Conservation (phyloP, 2,113 vertebrate species). For the Salminus brasiliensis region DNA sequence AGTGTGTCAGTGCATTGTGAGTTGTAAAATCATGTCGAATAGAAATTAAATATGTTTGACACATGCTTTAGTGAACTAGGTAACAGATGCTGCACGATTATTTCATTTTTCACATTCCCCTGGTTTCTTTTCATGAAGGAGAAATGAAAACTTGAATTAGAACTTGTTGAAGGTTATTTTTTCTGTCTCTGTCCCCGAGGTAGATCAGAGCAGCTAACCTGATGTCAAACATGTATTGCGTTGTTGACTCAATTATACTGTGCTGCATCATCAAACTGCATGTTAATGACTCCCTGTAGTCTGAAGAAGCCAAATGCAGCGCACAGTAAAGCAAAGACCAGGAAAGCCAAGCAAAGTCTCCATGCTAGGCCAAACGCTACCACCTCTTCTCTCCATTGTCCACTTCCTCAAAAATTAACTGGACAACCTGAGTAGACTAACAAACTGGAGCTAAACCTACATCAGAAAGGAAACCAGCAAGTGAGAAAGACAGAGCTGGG, state of each 20-base stretch:
- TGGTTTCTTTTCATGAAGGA: background rate
- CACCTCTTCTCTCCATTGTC: too few relatives aligned
- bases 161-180: background rate
- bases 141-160: background rate
- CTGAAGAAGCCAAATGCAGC: too few relatives aligned
- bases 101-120: background rate
- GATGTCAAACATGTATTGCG: constrained; percentile 22
- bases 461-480: too few relatives aligned
- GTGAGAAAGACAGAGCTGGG: too few relatives aligned
- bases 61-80: background rate
- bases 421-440: too few relatives aligned
- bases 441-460: too few relatives aligned
- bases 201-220: constrained; percentile 23
- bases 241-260: constrained; percentile 39
- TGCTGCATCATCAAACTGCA: constrained; percentile 12
- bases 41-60: constrained; percentile 4
- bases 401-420: too few relatives aligned
- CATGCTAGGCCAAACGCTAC: too few relatives aligned
- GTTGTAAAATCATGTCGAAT: background rate
- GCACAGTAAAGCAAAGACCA: too few relatives aligned
- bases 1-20: background rate
- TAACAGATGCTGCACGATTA: background rate
- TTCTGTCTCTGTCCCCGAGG: background rate
- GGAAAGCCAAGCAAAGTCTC: too few relatives aligned
- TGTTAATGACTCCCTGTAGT: constrained; percentile 18